phyloP scores from a whole-genome alignment of 2,888 invertebrate species.

The Temnothorax rugatulus region DNA sequence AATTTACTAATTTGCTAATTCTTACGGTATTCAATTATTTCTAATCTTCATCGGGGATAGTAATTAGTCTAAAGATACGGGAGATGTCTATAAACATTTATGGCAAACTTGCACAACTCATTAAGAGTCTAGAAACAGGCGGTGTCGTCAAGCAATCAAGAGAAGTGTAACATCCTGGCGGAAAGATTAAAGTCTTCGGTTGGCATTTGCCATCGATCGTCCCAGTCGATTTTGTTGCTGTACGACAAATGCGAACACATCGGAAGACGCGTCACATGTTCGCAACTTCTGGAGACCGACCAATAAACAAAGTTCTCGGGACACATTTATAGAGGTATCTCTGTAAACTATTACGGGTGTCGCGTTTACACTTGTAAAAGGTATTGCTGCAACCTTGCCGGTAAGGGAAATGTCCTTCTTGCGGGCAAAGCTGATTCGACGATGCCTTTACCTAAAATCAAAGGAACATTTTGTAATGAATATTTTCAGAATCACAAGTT shows the following conservation, averaged over 20 bases:
- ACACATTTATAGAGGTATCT: conserved; percentile 92
- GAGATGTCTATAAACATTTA: conserved; percentile 44
- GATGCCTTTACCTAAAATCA: conserved; percentile 89
- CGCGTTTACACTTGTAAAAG: conserved; percentile 91
- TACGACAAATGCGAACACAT: conserved; percentile 86
- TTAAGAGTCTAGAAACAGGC: background rate
- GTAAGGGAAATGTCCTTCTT: conserved; percentile 90
- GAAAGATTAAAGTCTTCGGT: conserved; percentile 79
- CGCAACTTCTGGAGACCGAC: conserved; percentile 93
- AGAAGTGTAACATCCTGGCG: conserved; percentile 75
- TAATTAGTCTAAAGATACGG: conserved; percentile 57
- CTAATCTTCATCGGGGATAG: background rate
- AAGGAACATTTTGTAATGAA: conserved; percentile 23
- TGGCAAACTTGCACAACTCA: conserved; percentile 13
- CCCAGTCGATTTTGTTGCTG: conserved; percentile 77
- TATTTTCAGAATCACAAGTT: background rate
- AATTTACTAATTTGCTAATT: conserved; percentile 15
- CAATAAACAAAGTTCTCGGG: conserved; percentile 92
- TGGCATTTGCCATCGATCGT: conserved; percentile 80
- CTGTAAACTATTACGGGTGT: conserved; percentile 87
- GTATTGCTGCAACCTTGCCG: conserved; percentile 90
- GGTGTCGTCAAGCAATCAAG: conserved; percentile 47
- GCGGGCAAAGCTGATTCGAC: conserved; percentile 89
- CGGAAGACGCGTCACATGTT: conserved; percentile 88
- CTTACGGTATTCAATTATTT: conserved; percentile 24